phyloP scores from a whole-genome alignment of 2,888 invertebrate species.

The Apoderus coryli region DNA sequence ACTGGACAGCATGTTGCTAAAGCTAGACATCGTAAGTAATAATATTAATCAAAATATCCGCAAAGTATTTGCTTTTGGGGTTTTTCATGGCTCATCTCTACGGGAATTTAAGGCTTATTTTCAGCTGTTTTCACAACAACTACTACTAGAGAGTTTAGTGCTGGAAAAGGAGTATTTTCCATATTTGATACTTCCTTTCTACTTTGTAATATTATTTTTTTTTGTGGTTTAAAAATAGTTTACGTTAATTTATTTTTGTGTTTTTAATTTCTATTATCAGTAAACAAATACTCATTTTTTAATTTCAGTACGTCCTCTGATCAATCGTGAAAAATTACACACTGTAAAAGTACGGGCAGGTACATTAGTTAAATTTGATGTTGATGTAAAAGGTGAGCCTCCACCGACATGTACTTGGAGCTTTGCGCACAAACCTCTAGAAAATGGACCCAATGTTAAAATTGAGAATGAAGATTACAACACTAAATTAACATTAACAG shows the following conservation, averaged over 20 bases:
- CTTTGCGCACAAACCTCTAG: slow-evolving; percentile 51
- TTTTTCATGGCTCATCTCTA: no score
- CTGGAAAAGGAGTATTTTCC: no score
- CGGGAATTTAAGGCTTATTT: no score
- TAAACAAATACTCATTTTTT: slow-evolving; percentile 7
- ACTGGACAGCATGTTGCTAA: slow-evolving; percentile 79
- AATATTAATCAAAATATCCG: no score
- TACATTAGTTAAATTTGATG: slow-evolving; percentile 77
- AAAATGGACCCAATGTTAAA: slow-evolving; percentile 51
- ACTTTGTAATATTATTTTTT: no score
- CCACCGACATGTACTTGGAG: slow-evolving; percentile 82
- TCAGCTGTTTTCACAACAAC: no score
- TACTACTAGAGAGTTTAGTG: no score
- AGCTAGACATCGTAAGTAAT: slow-evolving; percentile 69
- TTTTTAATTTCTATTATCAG: slow-evolving; percentile 2
- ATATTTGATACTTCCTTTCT: no score
- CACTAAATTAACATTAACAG: slow-evolving; percentile 68
- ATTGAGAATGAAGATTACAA: slow-evolving; percentile 87
- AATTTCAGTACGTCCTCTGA: slow-evolving; percentile 76
- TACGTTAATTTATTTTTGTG: no score
- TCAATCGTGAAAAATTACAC: slow-evolving; percentile 87
- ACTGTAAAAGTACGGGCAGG: slow-evolving; percentile 82
- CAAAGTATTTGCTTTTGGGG: no score
- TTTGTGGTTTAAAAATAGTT: no score
- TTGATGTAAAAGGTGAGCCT: slow-evolving; percentile 94